Base-by-base conservation (phyloP, 2,888 invertebrate species). In the Torymus aiolomorphi region DNA sequence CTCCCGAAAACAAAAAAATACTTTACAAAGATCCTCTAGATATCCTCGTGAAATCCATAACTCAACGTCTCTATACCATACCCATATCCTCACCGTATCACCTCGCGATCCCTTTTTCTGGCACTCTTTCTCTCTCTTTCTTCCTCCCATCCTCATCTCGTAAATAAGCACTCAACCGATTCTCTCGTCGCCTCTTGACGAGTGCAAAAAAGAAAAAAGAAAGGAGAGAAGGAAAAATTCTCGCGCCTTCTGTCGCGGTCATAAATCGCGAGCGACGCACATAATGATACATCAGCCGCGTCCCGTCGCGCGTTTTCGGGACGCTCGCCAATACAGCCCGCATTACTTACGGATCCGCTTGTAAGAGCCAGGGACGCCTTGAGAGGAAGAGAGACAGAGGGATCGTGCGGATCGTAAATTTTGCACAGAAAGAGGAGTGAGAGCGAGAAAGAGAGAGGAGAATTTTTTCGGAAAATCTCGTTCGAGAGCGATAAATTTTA, bases 251-350 rank as follows among this genome's bases (percentile, higher is more conserved):
- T 31, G 51, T 74, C 52, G 56, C 5, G 5, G 62, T 11, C 63
- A 31, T 54, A 67, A 67, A 51, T 57, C 62, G 72, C 57, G 63
- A 31, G 31, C 31, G 5, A 31, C 57, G 70, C 66, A n/a, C 66
- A 70, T 77, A 76, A 78, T 78, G 78, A 78, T 78, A 76, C 78
- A 81, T 78, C 78, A 78, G 81, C 31, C 31, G 31, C 63, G 65
- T 31, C 65, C 77, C 71, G 76, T 75, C 72, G 72, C n/a, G 31
- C 31, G 31, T 78, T 75, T 81, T 78, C 76, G 76, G 80, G 80
- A 67, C 67, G 52, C 69, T 76, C 76, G 80, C 80, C 79, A 80
- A 80, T 80, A 75, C 67, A 74, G 57, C 61, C 69, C 71, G 65
- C 79, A 73, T 78, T 74, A 78, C 74, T 78, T 62, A 66, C 77